These are phyloP conservation scores for Agelaius tricolor DNA, from an alignment of 2,113 vertebrate species.

Conservation along the genomic window DNA sequence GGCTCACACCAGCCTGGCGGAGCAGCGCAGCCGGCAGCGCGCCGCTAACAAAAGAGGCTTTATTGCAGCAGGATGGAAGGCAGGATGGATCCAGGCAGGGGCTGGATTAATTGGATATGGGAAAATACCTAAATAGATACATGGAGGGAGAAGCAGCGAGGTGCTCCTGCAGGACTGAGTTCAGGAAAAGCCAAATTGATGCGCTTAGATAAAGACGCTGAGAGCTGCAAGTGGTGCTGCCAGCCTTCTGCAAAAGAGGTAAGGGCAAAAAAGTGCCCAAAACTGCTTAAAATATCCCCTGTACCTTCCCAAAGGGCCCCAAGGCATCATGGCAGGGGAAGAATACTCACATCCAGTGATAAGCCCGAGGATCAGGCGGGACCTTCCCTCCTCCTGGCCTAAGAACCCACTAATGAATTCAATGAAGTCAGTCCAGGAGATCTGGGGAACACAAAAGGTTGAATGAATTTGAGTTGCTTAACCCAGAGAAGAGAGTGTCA, in stretches of 20 bases:
- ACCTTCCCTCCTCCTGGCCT: background rate
- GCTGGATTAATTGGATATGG: slow-evolving; percentile 26
- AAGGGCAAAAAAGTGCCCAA: background rate
- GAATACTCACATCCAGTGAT: background rate
- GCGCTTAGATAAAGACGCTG: background rate
- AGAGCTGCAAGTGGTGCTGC: background rate
- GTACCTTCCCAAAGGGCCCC: background rate
- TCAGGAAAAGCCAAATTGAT: background rate
- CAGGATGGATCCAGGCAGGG: background rate
- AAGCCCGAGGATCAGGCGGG: background rate
- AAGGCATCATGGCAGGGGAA: background rate
- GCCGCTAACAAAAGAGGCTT: background rate
- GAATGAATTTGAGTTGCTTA: slow-evolving; percentile 15
- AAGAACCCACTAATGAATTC: background rate
- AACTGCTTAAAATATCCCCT: background rate
- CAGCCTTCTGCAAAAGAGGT: background rate
- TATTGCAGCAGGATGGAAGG: slow-evolving; percentile 23
- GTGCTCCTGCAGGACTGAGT: background rate
- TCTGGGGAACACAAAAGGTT: background rate
- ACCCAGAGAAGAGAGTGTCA: background rate
- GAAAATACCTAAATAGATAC: background rate
- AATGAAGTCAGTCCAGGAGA: background rate
- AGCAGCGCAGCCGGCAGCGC: background rate
- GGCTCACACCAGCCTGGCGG: background rate
- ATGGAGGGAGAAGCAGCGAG: background rate